phyloP scores from a whole-genome alignment of 1,140 invertebrate genomes.

The Cherax destructor region DNA sequence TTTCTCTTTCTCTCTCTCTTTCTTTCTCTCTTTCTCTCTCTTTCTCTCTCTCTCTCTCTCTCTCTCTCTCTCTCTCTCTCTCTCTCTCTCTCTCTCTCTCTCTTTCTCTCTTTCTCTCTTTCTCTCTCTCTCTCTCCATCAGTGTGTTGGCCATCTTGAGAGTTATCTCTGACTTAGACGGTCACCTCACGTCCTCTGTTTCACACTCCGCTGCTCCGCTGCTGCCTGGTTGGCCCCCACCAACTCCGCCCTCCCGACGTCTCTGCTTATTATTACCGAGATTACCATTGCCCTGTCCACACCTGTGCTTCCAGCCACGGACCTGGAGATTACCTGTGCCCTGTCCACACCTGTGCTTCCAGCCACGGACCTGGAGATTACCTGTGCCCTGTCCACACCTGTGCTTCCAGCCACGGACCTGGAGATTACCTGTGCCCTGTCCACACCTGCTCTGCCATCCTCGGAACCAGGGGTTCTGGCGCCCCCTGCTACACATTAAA shows the following conservation, averaged over 20 bases:
- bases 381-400: background rate
- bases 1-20: too few relatives aligned
- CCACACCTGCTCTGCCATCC: too few relatives aligned
- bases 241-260: background rate
- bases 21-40: too few relatives aligned
- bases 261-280: background rate
- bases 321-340: background rate
- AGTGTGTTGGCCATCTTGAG: too few relatives aligned
- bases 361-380: background rate
- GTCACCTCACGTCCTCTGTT: background rate
- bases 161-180: background rate
- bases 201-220: background rate
- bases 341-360: background rate
- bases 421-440: background rate
- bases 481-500: too few relatives aligned
- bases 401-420: background rate
- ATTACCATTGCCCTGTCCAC: background rate
- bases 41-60: too few relatives aligned
- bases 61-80: too few relatives aligned
- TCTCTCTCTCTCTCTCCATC: too few relatives aligned
- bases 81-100: too few relatives aligned
- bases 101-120: too few relatives aligned
- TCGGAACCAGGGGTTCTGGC: too few relatives aligned
- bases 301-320: background rate
- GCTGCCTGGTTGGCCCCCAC: background rate